Evolutionary conservation across 2,113 vertebrate species (phyloP).

Genomic region (Paradisaea rubra): DNA sequence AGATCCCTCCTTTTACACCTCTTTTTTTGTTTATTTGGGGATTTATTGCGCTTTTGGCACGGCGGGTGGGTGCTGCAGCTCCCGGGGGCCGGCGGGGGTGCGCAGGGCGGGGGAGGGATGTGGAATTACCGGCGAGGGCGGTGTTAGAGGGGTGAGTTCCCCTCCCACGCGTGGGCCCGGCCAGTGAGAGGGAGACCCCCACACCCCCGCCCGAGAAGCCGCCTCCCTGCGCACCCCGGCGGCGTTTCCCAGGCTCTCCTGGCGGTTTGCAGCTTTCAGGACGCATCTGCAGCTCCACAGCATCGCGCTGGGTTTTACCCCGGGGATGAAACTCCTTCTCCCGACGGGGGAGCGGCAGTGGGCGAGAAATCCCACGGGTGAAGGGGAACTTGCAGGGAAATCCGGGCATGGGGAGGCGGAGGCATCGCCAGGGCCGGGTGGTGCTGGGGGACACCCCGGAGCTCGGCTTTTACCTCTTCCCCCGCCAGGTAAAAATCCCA

Average conservation of each 20-base stretch:
- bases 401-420: background rate
- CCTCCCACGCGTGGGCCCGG: background rate
- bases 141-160: background rate
- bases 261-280: fast-evolving
- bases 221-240: background rate
- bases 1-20: background rate
- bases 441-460: background rate
- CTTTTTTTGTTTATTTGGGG: background rate
- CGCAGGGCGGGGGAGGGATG: background rate
- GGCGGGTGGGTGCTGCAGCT: background rate
- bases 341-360: fast-evolving
- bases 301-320: background rate
- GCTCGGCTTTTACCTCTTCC: background rate
- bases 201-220: background rate
- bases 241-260: background rate
- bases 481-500: background rate
- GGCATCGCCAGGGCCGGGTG: background rate
- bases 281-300: background rate
- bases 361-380: background rate
- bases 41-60: background rate
- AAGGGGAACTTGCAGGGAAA: background rate
- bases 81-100: background rate
- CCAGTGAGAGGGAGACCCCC: background rate
- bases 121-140: background rate
- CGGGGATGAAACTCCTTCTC: background rate